Evolutionary conservation across 2,888 invertebrate genomes (phyloP).

Genomic region (Volucella inflata): DNA sequence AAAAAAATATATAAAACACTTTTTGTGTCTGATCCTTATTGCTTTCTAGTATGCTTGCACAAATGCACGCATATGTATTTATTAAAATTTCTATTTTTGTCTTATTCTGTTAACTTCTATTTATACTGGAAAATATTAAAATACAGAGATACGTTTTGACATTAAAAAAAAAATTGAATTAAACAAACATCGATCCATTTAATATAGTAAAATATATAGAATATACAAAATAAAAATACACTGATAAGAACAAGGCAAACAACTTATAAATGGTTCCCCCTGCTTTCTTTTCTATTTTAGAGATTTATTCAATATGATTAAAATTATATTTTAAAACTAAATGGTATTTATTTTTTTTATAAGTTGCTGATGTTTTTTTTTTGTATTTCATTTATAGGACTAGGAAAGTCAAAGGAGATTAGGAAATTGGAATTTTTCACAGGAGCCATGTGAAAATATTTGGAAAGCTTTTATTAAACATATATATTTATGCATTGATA

Average conservation of each 20-base stretch:
- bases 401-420: neutral
- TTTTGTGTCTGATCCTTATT: no score
- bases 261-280: conserved; percentile 43
- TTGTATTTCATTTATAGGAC: conserved; percentile 7
- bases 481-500: neutral
- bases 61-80: conserved; percentile 5
- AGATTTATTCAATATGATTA: conserved; percentile 25
- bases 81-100: neutral
- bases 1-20: no score
- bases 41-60: conserved; percentile 2
- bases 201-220: conserved; percentile 41
- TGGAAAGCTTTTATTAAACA: conserved; percentile 28
- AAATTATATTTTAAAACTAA: conserved; percentile 24
- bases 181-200: conserved; percentile 52
- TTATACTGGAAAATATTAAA: conserved; percentile 7
- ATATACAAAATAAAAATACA: conserved; percentile 55
- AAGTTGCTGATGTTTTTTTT: conserved; percentile 63
- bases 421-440: conserved; percentile 8
- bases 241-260: conserved; percentile 69
- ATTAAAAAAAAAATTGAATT: conserved; percentile 39
- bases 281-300: conserved; percentile 43
- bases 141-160: conserved; percentile 44
- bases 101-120: neutral
- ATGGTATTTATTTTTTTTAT: conserved; percentile 19
- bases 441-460: conserved; percentile 9